Evolutionary conservation across 2,888 invertebrate genomes (phyloP).

Genomic region (Orchestes rusci): DNA sequence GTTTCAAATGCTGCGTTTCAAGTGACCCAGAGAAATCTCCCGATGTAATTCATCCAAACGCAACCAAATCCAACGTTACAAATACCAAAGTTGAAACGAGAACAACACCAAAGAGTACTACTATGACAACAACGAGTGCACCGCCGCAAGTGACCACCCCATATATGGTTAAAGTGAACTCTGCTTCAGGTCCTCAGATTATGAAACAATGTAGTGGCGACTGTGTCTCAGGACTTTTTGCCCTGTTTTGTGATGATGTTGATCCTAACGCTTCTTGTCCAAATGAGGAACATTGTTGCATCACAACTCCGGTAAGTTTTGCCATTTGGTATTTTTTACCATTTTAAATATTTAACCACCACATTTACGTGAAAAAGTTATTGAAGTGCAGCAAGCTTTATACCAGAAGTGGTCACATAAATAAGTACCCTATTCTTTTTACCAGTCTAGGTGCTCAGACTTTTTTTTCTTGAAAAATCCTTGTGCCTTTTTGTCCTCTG

Average conservation of each 20-base stretch:
- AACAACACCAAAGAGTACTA: conserved; percentile 37
- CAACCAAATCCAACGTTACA: conserved; percentile 46
- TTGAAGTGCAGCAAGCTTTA: no score
- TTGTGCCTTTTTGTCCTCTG: no score
- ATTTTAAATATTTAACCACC: background rate
- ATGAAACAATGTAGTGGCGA: conserved; percentile 69
- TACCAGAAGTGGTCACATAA: no score
- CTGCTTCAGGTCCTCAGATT: conserved; percentile 44
- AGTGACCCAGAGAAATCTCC: conserved; percentile 63
- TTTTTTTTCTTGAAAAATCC: no score
- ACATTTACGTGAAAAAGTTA: background rate
- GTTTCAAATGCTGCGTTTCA: conserved; percentile 75
- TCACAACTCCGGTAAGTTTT: conserved; percentile 51
- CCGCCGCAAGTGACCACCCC: conserved; percentile 27
- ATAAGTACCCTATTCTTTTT: no score
- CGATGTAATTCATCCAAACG: conserved; percentile 65
- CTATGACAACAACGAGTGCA: conserved; percentile 36
- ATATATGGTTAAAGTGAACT: conserved; percentile 27
- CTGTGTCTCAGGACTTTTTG: conserved; percentile 75
- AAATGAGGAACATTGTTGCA: conserved; percentile 71
- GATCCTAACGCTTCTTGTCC: conserved; percentile 72
- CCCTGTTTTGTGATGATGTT: conserved; percentile 79
- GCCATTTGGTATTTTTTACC: background rate
- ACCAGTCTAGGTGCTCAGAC: no score
- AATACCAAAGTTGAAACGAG: conserved; percentile 41